Base-by-base conservation (phyloP, 2,797 vertebrate species). In the Lagodon rhomboides region DNA sequence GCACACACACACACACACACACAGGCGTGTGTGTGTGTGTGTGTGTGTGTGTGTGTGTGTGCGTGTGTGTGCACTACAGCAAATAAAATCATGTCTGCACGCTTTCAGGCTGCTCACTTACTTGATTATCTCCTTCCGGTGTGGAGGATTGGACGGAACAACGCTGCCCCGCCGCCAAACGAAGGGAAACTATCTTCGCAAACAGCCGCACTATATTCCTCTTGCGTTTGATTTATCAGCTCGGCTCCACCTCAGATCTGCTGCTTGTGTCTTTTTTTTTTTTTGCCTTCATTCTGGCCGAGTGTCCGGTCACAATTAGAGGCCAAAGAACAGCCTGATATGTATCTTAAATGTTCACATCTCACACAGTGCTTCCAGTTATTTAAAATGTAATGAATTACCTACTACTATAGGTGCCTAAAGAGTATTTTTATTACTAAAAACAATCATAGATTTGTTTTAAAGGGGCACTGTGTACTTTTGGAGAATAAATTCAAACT, bases 1-100 rank as follows among this genome's bases (percentile, higher is more conserved):
- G 47, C 65, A 54, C 44, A 67, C 68, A 41, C 65, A 59, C 66
- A 27, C 62, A 34, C 49, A 54, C 75, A 27, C 56, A n/a, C 62
- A 54, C 56, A 65, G 11, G 12, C 51, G 71, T 44, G 9, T 25
- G 66, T 58, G 71, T 44, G 27, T 66, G 77, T 25, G 66, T 59
- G 71, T 44, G 10, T 25, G 65, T 58, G 71, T 44, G 10, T 25
- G 66, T 58, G 72, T 46, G 9, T n/a, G 66, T 53, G 72, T 34
- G 65, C 47, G 66, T 46, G 66, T 22, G 67, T 59, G 72, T 38
- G 12, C 44, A 1, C 43, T 43, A 25, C 60, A 41, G 41, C 55
- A 51, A 66, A 75, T 17, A 60, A 75, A 82, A 54, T 41, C 51
- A 16, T 27, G 8, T 73, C 44, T 77, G 4, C 22, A 15, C 13